A percentile compares a stretch with the other conserved stretches of the same genome.
Conservation (phyloP, 2,113 vertebrate species). For the Motacilla alba region DNA sequence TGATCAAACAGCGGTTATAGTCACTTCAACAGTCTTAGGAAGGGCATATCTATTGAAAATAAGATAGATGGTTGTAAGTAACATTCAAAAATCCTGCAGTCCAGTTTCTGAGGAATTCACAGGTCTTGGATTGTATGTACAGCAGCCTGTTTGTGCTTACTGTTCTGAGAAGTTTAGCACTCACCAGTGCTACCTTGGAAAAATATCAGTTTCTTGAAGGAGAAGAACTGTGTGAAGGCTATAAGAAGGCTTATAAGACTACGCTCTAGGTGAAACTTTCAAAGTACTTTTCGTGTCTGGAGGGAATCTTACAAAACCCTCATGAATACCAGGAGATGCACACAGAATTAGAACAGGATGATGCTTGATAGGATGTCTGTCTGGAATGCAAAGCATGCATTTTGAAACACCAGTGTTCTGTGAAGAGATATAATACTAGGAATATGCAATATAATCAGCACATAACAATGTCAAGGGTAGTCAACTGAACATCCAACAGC, state of each 20-base stretch:
- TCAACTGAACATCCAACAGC: neutral
- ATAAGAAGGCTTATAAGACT: neutral
- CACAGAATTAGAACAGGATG: neutral
- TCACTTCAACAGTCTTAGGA: neutral
- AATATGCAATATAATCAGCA: neutral
- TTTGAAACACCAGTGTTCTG: neutral
- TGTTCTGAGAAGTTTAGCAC: neutral
- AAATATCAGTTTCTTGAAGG: neutral
- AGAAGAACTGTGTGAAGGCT: neutral
- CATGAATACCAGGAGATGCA: neutral
- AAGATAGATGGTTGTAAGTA: neutral
- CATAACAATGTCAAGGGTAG: neutral
- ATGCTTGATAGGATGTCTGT: neutral
- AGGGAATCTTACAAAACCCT: neutral
- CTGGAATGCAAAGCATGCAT: neutral
- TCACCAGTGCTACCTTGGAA: neutral
- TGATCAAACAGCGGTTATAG: neutral
- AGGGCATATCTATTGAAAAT: neutral
- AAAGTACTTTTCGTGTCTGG: neutral
- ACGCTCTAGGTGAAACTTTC: neutral
- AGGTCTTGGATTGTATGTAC: neutral
- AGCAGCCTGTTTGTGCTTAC: neutral
- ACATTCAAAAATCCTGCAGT: neutral
- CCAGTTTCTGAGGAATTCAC: neutral
- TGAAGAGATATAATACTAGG: neutral